Percentiles rank a stretch among this genome's conserved stretches.
Conservation (phyloP, 2,797 vertebrate genomes). For the Delichon dasypus region DNA sequence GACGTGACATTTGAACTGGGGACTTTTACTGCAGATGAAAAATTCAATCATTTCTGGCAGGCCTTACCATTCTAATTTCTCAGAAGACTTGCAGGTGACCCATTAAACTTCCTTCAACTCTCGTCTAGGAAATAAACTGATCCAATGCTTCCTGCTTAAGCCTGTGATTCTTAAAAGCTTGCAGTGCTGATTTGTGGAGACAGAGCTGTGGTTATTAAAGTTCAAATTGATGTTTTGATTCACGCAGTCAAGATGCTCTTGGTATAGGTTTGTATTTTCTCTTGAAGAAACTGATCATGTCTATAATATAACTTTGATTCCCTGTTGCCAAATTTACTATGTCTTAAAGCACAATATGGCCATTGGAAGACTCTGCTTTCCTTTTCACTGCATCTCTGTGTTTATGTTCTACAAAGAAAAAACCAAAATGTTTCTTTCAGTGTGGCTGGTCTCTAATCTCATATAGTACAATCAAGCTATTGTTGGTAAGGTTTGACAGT, state of each 20-base stretch:
- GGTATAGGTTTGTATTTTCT: neutral
- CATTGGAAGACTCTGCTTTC: neutral
- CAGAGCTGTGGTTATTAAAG: neutral
- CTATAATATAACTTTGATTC: neutral
- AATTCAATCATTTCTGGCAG: neutral
- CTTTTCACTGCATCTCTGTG: neutral
- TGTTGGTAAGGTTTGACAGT: neutral
- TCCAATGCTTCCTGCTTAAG: neutral
- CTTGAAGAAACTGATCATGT: neutral
- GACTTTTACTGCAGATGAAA: neutral
- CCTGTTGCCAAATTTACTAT: neutral
- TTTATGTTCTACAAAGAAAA: neutral
- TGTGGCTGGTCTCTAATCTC: neutral
- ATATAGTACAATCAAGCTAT: neutral
- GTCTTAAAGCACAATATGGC: neutral
- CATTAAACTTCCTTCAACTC: neutral
- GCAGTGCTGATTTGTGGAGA: neutral
- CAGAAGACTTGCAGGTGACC: conserved; percentile 9
- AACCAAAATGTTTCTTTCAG: neutral
- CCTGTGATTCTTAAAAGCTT: neutral
- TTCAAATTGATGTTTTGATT: neutral
- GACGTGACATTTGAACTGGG: neutral
- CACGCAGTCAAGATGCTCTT: neutral
- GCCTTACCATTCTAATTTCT: neutral
- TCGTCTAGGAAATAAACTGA: neutral